Percentiles rank a stretch among this genome's conserved stretches.
Conservation (phyloP, 1,140 invertebrate species). For the Dolichoris vasculosae region DNA sequence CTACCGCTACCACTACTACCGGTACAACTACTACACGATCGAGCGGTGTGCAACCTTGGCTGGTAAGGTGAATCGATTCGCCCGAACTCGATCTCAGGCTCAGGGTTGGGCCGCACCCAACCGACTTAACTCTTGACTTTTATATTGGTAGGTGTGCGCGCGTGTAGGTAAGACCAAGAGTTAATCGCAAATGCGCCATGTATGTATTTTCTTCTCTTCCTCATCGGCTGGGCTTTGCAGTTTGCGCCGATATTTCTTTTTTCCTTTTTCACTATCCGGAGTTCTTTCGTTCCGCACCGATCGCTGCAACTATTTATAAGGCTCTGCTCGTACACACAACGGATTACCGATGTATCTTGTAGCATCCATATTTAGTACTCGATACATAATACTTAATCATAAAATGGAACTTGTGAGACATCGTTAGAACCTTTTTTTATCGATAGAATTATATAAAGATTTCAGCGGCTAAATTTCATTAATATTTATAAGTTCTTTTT, state of each 20-base stretch:
- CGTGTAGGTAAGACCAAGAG: not conserved
- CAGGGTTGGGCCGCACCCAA: conserved; percentile 27
- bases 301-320: not conserved
- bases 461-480: no score
- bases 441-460: not conserved
- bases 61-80: conserved; percentile 16
- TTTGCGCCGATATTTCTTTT: not conserved
- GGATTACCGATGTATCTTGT: not conserved
- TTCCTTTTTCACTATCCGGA: not conserved
- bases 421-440: not conserved
- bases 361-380: not conserved
- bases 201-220: not conserved
- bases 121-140: not conserved
- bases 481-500: no score
- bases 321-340: not conserved
- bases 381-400: not conserved
- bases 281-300: not conserved
- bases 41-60: not conserved
- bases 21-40: not conserved
- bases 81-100: conserved; percentile 28
- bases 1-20: not conserved
- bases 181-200: not conserved
- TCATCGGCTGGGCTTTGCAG: not conserved
- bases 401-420: not conserved
- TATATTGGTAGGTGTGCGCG: not conserved